phyloP scores from a whole-genome alignment of 2,113 vertebrate genomes.

The Mionectes macconnelli region DNA sequence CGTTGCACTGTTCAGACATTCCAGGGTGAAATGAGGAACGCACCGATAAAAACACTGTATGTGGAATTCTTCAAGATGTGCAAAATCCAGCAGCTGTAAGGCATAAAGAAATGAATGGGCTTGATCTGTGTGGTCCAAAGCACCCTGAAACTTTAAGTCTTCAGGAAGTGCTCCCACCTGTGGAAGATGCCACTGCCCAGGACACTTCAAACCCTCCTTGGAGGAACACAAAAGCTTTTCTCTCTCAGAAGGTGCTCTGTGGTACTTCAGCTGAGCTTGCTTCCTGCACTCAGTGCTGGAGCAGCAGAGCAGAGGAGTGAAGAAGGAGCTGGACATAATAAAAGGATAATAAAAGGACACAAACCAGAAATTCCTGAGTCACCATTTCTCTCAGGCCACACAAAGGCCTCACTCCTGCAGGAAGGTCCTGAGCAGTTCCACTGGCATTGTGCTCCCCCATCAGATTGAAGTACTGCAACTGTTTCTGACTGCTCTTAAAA shows the following conservation, averaged over 20 bases:
- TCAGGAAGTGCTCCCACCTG: constrained; percentile 39
- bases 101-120: not conserved
- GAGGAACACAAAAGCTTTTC: constrained; percentile 24
- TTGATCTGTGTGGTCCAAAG: not conserved
- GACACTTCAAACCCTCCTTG: not conserved
- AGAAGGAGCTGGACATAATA: not conserved
- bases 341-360: no score
- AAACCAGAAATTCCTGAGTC: not conserved
- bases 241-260: not conserved
- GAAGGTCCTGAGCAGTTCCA: not conserved
- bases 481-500: not conserved
- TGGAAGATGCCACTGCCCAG: constrained; percentile 9
- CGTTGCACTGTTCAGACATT: not conserved
- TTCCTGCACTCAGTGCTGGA: not conserved
- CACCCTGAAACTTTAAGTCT: not conserved
- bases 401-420: not conserved
- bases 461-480: constrained; percentile 10
- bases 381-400: not conserved
- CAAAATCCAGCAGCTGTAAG: not conserved
- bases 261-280: not conserved
- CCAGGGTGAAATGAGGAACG: constrained; percentile 26
- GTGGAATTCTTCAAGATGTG: not conserved
- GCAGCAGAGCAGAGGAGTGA: not conserved
- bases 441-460: constrained; percentile 21
- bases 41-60: constrained; percentile 10